Base-by-base conservation (phyloP, 2,888 invertebrate genomes). In the Phaonia tiefii region DNA sequence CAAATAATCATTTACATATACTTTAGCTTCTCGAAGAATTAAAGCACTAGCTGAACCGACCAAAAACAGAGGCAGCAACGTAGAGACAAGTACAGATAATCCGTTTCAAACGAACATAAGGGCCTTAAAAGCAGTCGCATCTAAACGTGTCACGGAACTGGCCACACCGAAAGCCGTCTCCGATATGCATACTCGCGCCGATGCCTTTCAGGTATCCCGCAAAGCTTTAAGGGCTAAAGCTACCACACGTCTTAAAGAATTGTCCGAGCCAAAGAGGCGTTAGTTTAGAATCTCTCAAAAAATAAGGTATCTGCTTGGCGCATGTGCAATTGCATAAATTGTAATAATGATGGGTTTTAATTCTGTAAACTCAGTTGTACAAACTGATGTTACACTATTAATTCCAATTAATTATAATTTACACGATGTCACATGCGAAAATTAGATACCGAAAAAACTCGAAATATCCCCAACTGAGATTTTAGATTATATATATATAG, bases 61-160 rank as follows among this genome's bases (percentile, higher is more conserved):
- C 0, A 54, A 65, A 44, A 37, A 15, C 1, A 74, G 13, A 26
- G n/a, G 7, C 13, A 10, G 7, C 13, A 56, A 56, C 26, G n/a
- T 26, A 20, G 66, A 60, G 5, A 31, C 11, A 17, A 15, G 26
- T 15, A 2, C 54, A 2, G 65, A 65, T 25, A 73, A 56, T 56
- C 54, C 65, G 8, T 74, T 74, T 5, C 39, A 56, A 26, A 74
- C 42, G 10, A 54, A 65, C 22, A 11, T 1, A 1, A 42, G 13
- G 4, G 73, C 65, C 26, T 56, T 74, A 31, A 74, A 56, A 7
- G 75, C 70, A 0, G 25, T 46, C 1, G 49, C 66, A 22, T 66
- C 79, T 1, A 26, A 63, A n/a, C 79, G 79, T 65, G 42, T 56
- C 5, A 1, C 49, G 7, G 58, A 75, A 75, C 42, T 79, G 26